Evolutionary conservation across 2,888 invertebrate genomes (phyloP).

Genomic region (Dasysyrphus albostriatus): DNA sequence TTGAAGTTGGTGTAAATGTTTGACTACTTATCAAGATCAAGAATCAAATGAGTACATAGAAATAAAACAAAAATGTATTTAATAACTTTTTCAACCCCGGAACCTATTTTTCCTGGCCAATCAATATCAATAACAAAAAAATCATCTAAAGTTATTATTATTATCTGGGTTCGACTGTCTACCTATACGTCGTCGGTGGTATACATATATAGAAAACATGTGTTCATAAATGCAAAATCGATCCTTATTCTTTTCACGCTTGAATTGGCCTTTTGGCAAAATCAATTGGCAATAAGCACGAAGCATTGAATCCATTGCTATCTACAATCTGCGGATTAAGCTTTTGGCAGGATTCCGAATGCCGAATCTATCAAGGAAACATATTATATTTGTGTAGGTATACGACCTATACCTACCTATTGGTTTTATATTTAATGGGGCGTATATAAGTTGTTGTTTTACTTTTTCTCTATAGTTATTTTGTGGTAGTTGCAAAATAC

Average conservation of each 20-base stretch:
- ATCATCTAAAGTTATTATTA: no score
- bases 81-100: no score
- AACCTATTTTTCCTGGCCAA: no score
- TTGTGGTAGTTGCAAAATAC: conserved; percentile 24
- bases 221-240: conserved; percentile 53
- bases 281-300: conserved; percentile 58
- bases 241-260: conserved; percentile 43
- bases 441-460: background rate
- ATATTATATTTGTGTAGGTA: background rate
- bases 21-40: no score
- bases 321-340: conserved; percentile 57
- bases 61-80: no score
- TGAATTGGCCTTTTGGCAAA: conserved; percentile 57
- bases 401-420: background rate
- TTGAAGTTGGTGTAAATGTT: no score
- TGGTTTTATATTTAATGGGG: background rate
- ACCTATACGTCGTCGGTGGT: background rate
- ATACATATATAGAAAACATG: conserved; percentile 6
- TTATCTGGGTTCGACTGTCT: background rate
- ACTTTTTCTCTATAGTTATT: background rate
- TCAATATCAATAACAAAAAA: no score
- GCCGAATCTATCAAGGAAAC: conserved; percentile 15
- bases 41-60: no score
- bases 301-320: conserved; percentile 39
- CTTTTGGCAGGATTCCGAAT: conserved; percentile 43